Evolutionary conservation across 2,797 vertebrate species (phyloP).

Genomic region (Schizopygopsis pylzovi): DNA sequence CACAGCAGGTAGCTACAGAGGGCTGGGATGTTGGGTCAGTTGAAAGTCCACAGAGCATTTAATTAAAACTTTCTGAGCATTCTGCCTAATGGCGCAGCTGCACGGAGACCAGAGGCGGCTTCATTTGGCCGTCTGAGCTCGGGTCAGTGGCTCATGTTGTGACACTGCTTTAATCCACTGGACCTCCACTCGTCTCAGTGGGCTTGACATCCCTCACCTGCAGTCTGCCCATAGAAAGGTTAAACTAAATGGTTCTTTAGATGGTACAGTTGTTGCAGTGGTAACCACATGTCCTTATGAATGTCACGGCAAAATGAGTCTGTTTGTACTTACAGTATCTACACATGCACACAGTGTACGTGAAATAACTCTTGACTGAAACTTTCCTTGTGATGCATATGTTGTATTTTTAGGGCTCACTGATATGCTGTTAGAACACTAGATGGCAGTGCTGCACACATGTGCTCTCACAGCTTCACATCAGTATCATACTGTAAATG

Average conservation of each 20-base stretch:
- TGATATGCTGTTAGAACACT: constrained; percentile 48
- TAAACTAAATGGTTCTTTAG: constrained; percentile 24
- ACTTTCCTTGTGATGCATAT: background rate
- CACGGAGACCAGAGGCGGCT: constrained; percentile 33
- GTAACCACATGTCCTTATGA: constrained; percentile 12
- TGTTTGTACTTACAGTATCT: background rate
- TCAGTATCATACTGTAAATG: background rate
- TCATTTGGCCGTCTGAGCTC: constrained; percentile 46
- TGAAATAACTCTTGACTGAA: background rate
- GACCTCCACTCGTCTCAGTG: constrained; percentile 24
- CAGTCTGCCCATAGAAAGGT: constrained; percentile 33
- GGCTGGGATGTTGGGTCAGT: constrained; percentile 53
- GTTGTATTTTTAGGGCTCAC: constrained; percentile 10
- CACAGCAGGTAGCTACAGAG: constrained; percentile 48
- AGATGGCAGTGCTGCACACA: constrained; percentile 66
- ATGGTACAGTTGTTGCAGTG: constrained; percentile 1
- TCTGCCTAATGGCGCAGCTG: constrained; percentile 44
- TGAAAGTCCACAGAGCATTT: constrained; percentile 56
- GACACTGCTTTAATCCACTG: constrained; percentile 47
- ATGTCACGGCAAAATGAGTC: constrained; percentile 6
- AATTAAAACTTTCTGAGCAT: constrained; percentile 61
- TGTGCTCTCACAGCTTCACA: constrained; percentile 17
- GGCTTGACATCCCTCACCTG: constrained; percentile 23
- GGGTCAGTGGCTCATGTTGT: constrained; percentile 55
- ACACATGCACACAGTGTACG: background rate